Percentiles rank a stretch among this genome's conserved stretches.
Evolutionary conservation across 2,797 vertebrate species (phyloP).

Genomic region (Coregonus ussuriensis): DNA sequence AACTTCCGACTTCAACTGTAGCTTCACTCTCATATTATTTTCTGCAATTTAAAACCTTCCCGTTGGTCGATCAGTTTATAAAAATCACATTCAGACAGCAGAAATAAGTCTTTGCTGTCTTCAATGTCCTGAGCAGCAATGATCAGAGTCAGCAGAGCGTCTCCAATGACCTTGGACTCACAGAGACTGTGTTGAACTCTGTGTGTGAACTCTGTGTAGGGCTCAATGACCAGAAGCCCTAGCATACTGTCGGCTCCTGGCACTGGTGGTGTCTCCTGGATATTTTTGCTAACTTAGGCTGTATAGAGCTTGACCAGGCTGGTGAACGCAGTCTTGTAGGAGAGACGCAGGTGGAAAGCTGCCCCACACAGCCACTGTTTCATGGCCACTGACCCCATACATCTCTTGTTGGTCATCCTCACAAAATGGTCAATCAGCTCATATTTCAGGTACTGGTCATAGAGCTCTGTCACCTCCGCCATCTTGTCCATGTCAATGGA

Average conservation of each 20-base stretch:
- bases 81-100: background rate
- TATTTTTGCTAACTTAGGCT: constrained; percentile 2
- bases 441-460: constrained; percentile 7
- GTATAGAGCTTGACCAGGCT: constrained; percentile 4
- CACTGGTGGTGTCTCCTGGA: background rate
- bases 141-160: constrained; percentile 6
- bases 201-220: background rate
- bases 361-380: constrained; percentile 5
- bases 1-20: background rate
- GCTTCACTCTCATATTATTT: background rate
- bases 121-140: constrained; percentile 10
- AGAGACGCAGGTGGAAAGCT: constrained; percentile 5
- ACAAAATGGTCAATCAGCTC: constrained; percentile 7
- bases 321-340: constrained; percentile 15
- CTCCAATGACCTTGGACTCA: constrained; percentile 8
- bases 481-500: background rate
- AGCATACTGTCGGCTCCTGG: background rate
- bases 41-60: background rate
- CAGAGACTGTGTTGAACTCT: constrained; percentile 2
- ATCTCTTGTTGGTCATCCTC: constrained; percentile 4
- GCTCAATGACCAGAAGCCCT: constrained; percentile 8
- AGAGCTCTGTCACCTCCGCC: constrained; percentile 15
- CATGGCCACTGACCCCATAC: constrained; percentile 5
- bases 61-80: constrained; percentile 7
- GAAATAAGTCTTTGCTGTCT: background rate